These are phyloP conservation scores for Linnaemya tessellans DNA, from an alignment of 2,888 invertebrate species.

Conservation along the genomic window DNA sequence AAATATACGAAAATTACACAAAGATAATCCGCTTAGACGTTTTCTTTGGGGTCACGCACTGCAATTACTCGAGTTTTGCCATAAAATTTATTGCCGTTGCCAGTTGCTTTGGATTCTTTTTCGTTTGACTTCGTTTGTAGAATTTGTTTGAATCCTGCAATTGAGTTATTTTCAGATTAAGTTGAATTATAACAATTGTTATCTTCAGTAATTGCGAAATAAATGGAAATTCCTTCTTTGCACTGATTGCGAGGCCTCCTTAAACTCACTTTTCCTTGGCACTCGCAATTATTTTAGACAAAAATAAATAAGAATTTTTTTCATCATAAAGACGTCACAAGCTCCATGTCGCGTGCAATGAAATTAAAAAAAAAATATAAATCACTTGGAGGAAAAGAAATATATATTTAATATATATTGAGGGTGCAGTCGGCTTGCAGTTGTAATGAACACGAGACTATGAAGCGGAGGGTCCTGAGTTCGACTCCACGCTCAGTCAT, in stretches of 20 bases:
- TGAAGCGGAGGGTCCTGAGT: no score
- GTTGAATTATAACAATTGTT: slow-evolving; percentile 49
- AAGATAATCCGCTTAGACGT: slow-evolving; percentile 37
- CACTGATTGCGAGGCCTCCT: background rate
- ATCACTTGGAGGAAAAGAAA: no score
- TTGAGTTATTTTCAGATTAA: slow-evolving; percentile 25
- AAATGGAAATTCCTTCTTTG: slow-evolving; percentile 20
- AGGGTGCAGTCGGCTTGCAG: no score
- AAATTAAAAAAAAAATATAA: no score
- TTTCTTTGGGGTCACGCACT: slow-evolving; percentile 48
- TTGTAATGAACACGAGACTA: no score
- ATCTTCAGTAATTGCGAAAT: slow-evolving; percentile 37
- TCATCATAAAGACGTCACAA: no score
- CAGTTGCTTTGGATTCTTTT: background rate
- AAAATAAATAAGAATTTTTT: no score
- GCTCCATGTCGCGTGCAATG: no score
- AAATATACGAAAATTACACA: slow-evolving; percentile 7
- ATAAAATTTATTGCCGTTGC: slow-evolving; percentile 6
- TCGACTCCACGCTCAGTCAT: no score
- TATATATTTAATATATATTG: no score
- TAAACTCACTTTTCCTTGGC: background rate
- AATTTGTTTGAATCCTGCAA: slow-evolving; percentile 6
- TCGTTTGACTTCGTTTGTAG: background rate
- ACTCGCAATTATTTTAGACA: background rate
- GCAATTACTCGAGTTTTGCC: slow-evolving; percentile 32